A percentile compares a stretch with the other conserved stretches of the same genome.
Evolutionary conservation across 2,888 invertebrate genomes (phyloP).

Genomic region (Mellilla xanthometata): DNA sequence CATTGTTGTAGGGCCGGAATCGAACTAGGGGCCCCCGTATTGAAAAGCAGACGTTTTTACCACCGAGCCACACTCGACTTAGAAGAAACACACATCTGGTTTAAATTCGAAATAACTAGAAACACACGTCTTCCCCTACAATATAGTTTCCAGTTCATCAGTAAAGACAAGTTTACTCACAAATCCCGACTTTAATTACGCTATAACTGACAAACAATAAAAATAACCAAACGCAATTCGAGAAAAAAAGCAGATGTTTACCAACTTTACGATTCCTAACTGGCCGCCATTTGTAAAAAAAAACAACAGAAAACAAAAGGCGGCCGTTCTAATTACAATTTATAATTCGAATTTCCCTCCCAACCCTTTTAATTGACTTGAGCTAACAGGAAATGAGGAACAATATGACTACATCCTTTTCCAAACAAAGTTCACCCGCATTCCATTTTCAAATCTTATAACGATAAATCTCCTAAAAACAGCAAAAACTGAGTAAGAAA

Average conservation of each 20-base stretch:
- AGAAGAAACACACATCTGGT: conserved; percentile 6
- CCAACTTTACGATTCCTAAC: conserved; percentile 22
- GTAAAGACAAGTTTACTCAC: conserved; percentile 27
- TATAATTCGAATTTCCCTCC: conserved; percentile 25
- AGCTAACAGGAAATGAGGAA: conserved; percentile 37
- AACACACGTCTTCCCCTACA: conserved; percentile 21
- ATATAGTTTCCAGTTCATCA: conserved; percentile 24
- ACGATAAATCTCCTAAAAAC: conserved; percentile 4
- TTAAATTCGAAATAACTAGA: conserved; percentile 21
- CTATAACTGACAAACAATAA: conserved; percentile 31
- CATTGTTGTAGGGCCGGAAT: no score
- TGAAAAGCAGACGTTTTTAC: no score
- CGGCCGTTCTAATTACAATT: conserved; percentile 37
- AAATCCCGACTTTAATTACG: conserved; percentile 31
- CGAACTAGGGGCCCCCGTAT: no score
- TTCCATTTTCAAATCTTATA: not conserved
- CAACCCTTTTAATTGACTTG: conserved; percentile 36
- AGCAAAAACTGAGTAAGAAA: conserved; percentile 14
- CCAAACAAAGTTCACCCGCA: conserved; percentile 10
- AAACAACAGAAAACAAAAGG: conserved; percentile 32
- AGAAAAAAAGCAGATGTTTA: conserved; percentile 24
- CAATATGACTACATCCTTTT: conserved; percentile 37
- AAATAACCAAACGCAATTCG: conserved; percentile 28
- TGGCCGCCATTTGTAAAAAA: conserved; percentile 7
- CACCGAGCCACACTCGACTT: no score